Evolutionary conservation across 2,797 vertebrate genomes (phyloP).

Genomic region (Megalops cyprinoides): DNA sequence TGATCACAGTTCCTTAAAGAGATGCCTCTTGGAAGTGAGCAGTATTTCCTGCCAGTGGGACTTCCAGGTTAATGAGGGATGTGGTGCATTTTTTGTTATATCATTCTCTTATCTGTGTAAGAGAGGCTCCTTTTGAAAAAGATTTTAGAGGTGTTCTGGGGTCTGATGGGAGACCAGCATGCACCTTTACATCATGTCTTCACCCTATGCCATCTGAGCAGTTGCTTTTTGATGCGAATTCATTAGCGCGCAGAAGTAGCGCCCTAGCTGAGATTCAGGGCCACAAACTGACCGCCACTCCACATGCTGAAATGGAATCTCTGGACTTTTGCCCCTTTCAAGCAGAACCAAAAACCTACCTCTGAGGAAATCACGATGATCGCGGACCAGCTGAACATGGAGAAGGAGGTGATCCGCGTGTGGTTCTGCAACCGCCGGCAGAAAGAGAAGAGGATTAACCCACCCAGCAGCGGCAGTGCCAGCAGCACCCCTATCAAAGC

Average conservation of each 20-base stretch:
- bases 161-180: neutral
- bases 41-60: constrained; percentile 35
- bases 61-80: neutral
- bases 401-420: constrained; percentile 99
- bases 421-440: constrained; percentile 99
- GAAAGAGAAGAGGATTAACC: constrained; percentile 98
- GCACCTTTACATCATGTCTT: neutral
- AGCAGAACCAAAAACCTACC: constrained; percentile 99
- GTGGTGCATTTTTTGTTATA: neutral
- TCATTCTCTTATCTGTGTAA: neutral
- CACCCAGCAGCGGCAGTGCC: constrained; percentile 88
- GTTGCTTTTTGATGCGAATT: neutral
- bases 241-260: neutral
- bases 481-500: constrained; percentile 92
- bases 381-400: constrained; percentile 99
- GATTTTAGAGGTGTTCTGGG: neutral
- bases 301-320: constrained; percentile 32
- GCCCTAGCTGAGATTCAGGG: neutral
- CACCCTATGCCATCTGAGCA: neutral
- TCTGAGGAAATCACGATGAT: constrained; percentile 99
- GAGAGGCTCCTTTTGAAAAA: neutral
- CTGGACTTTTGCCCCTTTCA: constrained; percentile 72
- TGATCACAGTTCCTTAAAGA: constrained; percentile 99
- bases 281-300: neutral
- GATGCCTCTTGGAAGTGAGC: constrained; percentile 99